These are phyloP conservation scores for Caenorhabditis uteleia DNA, from an alignment of 2,888 invertebrate genomes.

Conservation along the genomic window DNA sequence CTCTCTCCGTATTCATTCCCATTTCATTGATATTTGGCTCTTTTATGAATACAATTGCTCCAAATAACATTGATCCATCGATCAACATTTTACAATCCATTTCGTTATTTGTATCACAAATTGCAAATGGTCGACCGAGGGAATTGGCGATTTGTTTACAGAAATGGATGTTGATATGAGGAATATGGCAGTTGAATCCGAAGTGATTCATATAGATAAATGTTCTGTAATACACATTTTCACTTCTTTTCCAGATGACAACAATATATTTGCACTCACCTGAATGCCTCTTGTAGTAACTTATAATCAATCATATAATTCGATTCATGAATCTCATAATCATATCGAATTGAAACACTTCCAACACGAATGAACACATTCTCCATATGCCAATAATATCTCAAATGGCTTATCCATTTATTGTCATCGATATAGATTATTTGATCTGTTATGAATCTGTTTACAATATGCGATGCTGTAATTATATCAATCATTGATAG, in stretches of 20 bases:
- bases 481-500: background rate
- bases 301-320: slow-evolving; percentile 10
- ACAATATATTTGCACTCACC: background rate
- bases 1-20: slow-evolving; percentile 17
- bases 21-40: background rate
- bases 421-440: slow-evolving; percentile 32
- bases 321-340: slow-evolving; percentile 37
- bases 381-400: slow-evolving; percentile 53
- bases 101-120: slow-evolving; percentile 16
- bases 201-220: slow-evolving; percentile 27
- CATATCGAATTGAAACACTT: slow-evolving; percentile 32
- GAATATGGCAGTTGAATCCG: slow-evolving; percentile 12
- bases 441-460: slow-evolving; percentile 26
- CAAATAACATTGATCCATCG: slow-evolving; percentile 26
- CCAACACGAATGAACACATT: slow-evolving; percentile 48
- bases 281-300: slow-evolving; percentile 20
- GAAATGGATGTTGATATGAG: background rate
- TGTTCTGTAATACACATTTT: slow-evolving; percentile 4
- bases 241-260: background rate
- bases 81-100: slow-evolving; percentile 22
- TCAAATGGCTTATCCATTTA: slow-evolving; percentile 22
- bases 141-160: slow-evolving; percentile 10
- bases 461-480: slow-evolving; percentile 9
- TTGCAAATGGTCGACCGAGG: slow-evolving; percentile 26
- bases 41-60: slow-evolving; percentile 18